Evolutionary conservation across 2,888 invertebrate genomes (phyloP), one percentile per base, ranked within the genome.

Genomic region (Linnaemya vulpina): DNA sequence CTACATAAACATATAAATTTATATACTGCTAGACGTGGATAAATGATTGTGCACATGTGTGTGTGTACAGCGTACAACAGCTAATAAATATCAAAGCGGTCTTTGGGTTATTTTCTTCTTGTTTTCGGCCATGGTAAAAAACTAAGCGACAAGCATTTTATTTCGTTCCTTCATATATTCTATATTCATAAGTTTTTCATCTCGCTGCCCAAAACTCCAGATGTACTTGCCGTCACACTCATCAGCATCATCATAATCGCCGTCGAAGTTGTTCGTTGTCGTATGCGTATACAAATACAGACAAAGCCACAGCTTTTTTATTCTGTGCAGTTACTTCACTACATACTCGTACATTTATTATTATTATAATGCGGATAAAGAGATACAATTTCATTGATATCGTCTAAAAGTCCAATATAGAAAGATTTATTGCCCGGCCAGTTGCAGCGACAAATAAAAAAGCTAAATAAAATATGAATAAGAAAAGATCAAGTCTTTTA

Each of bases 301-400:
- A 84, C 74, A 81, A 15, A 71, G 15, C 58, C 65, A 65, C 35
- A 40, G n/a, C n/a, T 68, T 82, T 58, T 62, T 49, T 49, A 40
- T 51, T 65, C 38, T 70, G 58, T 62, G 63, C 60, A 63, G 62
- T 65, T 77, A 68, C 68, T 79, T 87, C 84, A 88, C 87, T 89
- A 89, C 83, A 89, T 88, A 87, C 89, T 89, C 91, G n/a, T n/a
- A n/a, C n/a, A n/a, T n/a, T n/a, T n/a, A n/a, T 90, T 90, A 91
- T 91, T 91, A 91, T 89, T 89, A 91, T 91, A 90, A 90, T 91
- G 91, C 90, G 91, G 91, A 91, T 91, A 90, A 91, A 90, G 89
- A 91, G 91, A 92, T 91, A 91, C 90, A 90, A 90, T 91, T 92
- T 91, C 91, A 91, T 91, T 92, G 91, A 91, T 91, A 92, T 91